Evolutionary conservation across 1,140 invertebrate species (phyloP).

Genomic region (Thaumatotibia leucotreta): DNA sequence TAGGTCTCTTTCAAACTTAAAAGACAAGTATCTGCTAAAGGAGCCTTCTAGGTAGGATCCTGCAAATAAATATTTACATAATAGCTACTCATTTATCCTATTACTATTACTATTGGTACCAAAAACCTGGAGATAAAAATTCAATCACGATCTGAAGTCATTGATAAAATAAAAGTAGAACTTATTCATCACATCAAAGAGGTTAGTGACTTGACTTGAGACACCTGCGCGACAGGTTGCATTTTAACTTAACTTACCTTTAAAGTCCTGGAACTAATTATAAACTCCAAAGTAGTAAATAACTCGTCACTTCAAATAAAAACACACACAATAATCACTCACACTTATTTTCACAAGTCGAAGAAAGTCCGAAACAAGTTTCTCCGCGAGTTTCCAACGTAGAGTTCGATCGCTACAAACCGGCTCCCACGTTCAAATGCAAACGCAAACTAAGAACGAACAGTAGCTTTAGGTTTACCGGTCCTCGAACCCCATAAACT

Average conservation of each 20-base stretch:
- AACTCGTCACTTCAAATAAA: slow-evolving; percentile 16
- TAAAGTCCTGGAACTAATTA: slow-evolving; percentile 24
- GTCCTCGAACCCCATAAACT: slow-evolving; percentile 16
- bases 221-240: slow-evolving; percentile 74
- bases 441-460: slow-evolving; percentile 51
- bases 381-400: slow-evolving; percentile 51
- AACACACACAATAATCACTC: slow-evolving; percentile 43
- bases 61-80: too few relatives aligned
- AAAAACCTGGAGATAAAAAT: too few relatives aligned
- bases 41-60: too few relatives aligned
- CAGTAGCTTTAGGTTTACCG: not conserved
- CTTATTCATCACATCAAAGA: slow-evolving; percentile 45
- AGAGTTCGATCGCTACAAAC: slow-evolving; percentile 27
- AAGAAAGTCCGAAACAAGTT: slow-evolving; percentile 54
- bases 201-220: slow-evolving; percentile 61
- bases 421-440: slow-evolving; percentile 36
- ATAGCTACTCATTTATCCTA: too few relatives aligned
- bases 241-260: slow-evolving; percentile 58
- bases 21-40: too few relatives aligned
- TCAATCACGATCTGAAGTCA: slow-evolving; percentile 22
- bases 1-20: too few relatives aligned
- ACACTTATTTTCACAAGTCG: slow-evolving; percentile 43
- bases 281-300: slow-evolving; percentile 18
- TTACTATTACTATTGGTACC: too few relatives aligned
- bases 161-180: too few relatives aligned